Percentiles rank a stretch among this genome's conserved stretches.
phyloP scores from a whole-genome alignment of 2,797 vertebrate genomes.

The Pseudochirops cupreus region DNA sequence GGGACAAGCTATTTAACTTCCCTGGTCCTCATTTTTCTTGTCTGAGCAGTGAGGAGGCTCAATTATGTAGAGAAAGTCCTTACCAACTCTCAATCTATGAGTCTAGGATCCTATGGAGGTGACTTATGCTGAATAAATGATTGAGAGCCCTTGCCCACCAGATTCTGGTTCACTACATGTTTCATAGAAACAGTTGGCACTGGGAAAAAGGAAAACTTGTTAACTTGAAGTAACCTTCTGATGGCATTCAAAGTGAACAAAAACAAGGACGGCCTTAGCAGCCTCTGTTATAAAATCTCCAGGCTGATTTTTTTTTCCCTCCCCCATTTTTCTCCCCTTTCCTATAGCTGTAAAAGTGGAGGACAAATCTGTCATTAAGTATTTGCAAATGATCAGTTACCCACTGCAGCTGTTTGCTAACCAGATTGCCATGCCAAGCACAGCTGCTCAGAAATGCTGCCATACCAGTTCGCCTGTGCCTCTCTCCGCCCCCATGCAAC shows the following conservation, averaged over 20 bases:
- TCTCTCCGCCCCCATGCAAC: neutral
- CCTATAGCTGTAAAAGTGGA: constrained; percentile 66
- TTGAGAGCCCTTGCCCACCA: neutral
- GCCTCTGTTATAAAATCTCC: constrained; percentile 54
- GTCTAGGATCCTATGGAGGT: neutral
- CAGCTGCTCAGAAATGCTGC: constrained; percentile 66
- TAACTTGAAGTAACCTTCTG: constrained; percentile 62
- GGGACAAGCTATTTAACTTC: neutral
- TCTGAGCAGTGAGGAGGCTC: neutral
- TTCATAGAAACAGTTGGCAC: neutral
- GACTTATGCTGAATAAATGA: neutral
- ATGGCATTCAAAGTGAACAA: constrained; percentile 64
- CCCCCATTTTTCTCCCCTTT: constrained; percentile 11
- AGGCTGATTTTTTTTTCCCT: constrained; percentile 31
- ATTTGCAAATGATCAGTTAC: constrained; percentile 81
- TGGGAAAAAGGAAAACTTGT: constrained; percentile 34
- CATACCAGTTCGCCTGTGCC: constrained; percentile 39
- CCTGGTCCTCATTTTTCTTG: neutral
- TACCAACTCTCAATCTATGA: neutral
- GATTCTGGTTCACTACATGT: neutral
- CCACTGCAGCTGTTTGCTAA: constrained; percentile 77
- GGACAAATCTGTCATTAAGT: constrained; percentile 80
- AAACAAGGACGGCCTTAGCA: constrained; percentile 32
- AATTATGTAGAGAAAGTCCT: neutral
- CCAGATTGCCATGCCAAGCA: constrained; percentile 63